phyloP scores from a whole-genome alignment of 2,888 invertebrate species.

The Ametastegia equiseti region DNA sequence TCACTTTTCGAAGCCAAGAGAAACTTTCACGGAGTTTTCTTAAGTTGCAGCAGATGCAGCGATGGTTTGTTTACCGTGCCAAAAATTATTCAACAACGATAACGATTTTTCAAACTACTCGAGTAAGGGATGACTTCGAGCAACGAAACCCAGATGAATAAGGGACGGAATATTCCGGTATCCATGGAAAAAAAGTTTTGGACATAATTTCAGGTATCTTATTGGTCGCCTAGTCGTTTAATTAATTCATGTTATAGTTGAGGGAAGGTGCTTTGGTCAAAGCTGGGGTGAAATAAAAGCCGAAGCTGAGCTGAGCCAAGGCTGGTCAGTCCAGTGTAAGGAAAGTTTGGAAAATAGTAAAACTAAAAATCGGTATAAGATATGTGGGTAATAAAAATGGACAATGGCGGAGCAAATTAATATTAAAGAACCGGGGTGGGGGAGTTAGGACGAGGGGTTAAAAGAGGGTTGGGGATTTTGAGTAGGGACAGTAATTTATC shows the following conservation, averaged over 20 bases:
- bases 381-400: conserved; percentile 73
- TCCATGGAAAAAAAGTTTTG: background rate
- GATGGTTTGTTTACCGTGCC: too few species aligned
- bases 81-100: too few species aligned
- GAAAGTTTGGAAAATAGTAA: conserved; percentile 55
- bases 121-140: too few species aligned
- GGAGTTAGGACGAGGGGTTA: conserved; percentile 48
- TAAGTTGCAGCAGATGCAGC: too few species aligned
- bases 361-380: conserved; percentile 68
- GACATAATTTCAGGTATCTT: background rate
- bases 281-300: background rate
- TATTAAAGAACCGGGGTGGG: conserved; percentile 64
- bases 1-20: background rate
- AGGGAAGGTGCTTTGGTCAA: background rate
- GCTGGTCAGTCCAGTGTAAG: background rate
- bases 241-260: background rate
- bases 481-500: conserved; percentile 74
- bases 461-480: conserved; percentile 57
- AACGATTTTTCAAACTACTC: too few species aligned
- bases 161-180: background rate
- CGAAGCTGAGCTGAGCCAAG: background rate
- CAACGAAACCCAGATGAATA: background rate
- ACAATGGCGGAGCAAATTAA: conserved; percentile 73
- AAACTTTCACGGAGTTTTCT: background rate
- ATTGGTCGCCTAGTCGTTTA: background rate